Base-by-base conservation (phyloP, 2,113 vertebrate species). In the Uropsilus gracilis region DNA sequence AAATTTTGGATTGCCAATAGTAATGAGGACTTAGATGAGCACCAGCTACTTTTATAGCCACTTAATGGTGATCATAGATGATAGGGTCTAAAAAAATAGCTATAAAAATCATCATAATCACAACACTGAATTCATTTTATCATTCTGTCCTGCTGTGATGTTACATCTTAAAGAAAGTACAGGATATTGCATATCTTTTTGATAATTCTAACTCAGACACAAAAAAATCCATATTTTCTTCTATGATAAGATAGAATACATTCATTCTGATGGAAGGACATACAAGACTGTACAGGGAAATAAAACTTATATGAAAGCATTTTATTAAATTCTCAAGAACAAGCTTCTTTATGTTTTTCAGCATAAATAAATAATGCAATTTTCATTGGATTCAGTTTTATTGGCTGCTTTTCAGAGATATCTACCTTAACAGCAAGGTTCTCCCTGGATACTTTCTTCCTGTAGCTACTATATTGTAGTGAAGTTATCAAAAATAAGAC, bases 361-460 rank as follows among this genome's bases (percentile, higher is more conserved):
- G 13, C 92, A 95, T 93, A 95, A 97, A 86, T 94, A 98, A 96
- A 97, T 97, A 97, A 97, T 93, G 18, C 1, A 85, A 28, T 86
- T 96, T 77, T 80, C 66, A 96, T 50, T 22, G 32, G 77, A 95
- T 17, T 75, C 44, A 86, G 91, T 39, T 68, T 59, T 91, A 28
- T 94, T 95, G 90, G 66, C 11, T 84, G 50, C 81, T 78, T 91
- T 95, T 66, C 90, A 97, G 64, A 42, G 6, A 28, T 28, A 53
- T 92, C 66, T 95, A 91, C 71, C 39, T 90, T 75, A 85, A 53
- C 13, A 72, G 55, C 3, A 6, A 44, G 32, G 34, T 3, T 95
- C 22, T 97, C 76, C 94, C 66, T 34, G 86, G 86, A 48, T 48
- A 90, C 90, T 76, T 95, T 93, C 69, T 78, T 95, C 92, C 76